phyloP scores from a whole-genome alignment of 2,113 vertebrate species.

The Hiodon alosoides region DNA sequence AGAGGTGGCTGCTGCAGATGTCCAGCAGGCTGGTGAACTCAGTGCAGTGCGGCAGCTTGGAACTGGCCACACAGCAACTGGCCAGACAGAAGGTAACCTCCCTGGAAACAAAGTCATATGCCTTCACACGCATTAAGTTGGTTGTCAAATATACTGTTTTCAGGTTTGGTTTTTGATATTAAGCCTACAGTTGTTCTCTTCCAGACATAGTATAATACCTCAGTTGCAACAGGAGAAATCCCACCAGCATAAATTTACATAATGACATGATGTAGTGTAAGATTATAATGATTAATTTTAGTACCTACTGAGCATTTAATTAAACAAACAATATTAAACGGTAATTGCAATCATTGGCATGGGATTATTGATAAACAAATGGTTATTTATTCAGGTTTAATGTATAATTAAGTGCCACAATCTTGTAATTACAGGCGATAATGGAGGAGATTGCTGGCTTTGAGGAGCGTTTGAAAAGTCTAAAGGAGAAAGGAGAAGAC shows the following conservation, averaged over 20 bases:
- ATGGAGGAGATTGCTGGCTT: conserved; percentile 96
- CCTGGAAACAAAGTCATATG: background rate
- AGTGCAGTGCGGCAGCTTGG: conserved; percentile 72
- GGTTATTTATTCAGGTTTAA: background rate
- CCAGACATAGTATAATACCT: no score
- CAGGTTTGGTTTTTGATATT: background rate
- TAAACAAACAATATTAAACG: no score
- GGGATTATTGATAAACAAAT: no score
- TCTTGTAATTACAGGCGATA: conserved; percentile 70
- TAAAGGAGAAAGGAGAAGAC: conserved; percentile 75
- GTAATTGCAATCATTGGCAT: no score
- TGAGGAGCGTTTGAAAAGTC: conserved; percentile 78
- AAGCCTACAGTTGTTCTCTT: no score
- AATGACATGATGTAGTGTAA: no score
- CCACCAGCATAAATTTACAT: no score
- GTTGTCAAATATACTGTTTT: background rate
- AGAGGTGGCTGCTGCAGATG: conserved; percentile 94
- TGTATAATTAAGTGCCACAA: background rate
- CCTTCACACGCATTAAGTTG: background rate
- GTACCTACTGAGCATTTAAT: no score
- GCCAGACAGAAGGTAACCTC: conserved; percentile 84
- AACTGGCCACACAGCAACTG: conserved; percentile 85
- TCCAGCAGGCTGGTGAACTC: conserved; percentile 84
- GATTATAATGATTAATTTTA: no score
- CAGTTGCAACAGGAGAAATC: no score